Evolutionary conservation across 2,888 invertebrate genomes (phyloP), one percentile per base, ranked within the genome.

Genomic region (Hyposoter didymator): DNA sequence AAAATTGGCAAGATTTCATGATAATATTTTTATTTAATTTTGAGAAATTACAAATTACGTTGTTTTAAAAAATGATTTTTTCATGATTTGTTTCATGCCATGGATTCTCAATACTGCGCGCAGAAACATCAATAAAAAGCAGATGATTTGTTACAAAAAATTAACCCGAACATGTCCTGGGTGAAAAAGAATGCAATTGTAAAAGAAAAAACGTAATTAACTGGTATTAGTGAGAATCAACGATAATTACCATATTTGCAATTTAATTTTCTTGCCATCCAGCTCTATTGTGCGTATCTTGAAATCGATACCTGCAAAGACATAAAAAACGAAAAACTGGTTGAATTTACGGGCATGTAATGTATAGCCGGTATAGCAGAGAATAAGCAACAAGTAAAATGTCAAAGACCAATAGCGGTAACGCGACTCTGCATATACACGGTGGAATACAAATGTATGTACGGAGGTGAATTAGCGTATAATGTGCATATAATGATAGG

Each of bases 241-340:
- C 10, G 10, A 67, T 76, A 94, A 96, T 96, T 95, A 98, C 99
- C 99, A 99, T 97, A 99, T 99, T 95, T 99, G 99, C 94, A 99
- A 95, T 95, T 99, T 99, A 87, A 99, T 99, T 96, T 99, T 99
- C 95, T 99, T 99, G 78, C 99, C 99, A 94, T 99, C 98, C 93
- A 99, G 96, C 95, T 99, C 99, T 95, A 99, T 98, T 92, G 99
- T 99, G 95, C 99, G 97, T 94, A 99, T 99, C 96, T 99, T 99
- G 95, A 99, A 99, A 95, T 99, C 99, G 94, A 99, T 99, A 94
- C 99, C 99, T 99, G 95, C 83, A 95, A 96, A 87, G 92, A 93
- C 82, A 82, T 74, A 81, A 83, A 66, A 69, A 66, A 69, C 32
- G 12, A 59, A 62, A 72, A 75, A 62, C 22, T 22, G 52, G 39